These are phyloP conservation scores for Amblyraja radiata DNA, from an alignment of 2,797 vertebrate species.

Conservation along the genomic window DNA sequence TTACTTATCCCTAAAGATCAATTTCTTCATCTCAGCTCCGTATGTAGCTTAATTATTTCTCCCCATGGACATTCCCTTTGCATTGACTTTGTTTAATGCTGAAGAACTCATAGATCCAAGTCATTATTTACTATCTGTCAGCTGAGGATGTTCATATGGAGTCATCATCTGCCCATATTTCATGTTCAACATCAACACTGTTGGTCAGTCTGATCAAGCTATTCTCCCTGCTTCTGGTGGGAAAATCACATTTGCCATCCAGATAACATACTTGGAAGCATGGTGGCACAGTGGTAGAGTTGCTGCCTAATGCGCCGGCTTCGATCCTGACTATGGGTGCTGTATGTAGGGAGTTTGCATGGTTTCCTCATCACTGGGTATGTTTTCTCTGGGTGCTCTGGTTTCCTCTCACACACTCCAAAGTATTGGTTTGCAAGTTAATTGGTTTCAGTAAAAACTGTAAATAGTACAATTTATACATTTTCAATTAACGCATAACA, in stretches of 20 bases:
- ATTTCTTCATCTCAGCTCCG: background rate
- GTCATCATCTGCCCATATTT: background rate
- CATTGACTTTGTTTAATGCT: constrained; percentile 21
- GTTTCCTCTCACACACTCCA: too few species aligned
- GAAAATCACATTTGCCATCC: background rate
- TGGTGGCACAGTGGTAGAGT: too few species aligned
- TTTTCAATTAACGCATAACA: too few species aligned
- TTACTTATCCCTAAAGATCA: constrained; percentile 27
- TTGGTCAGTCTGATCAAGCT: background rate
- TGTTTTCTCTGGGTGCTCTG: too few species aligned
- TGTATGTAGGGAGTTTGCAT: too few species aligned
- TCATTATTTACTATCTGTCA: background rate
- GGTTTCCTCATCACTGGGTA: too few species aligned
- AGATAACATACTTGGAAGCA: background rate
- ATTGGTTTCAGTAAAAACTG: too few species aligned
- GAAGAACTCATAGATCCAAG: background rate
- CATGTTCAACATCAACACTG: background rate
- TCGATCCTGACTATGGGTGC: too few species aligned
- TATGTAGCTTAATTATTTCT: constrained; percentile 23
- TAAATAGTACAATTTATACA: too few species aligned
- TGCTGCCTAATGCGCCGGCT: too few species aligned
- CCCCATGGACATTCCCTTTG: background rate
- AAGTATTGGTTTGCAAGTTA: too few species aligned
- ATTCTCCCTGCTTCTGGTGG: background rate
- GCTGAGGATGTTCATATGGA: background rate